Conservation (phyloP, 2,888 invertebrate genomes). For the Trisateles emortualis region DNA sequence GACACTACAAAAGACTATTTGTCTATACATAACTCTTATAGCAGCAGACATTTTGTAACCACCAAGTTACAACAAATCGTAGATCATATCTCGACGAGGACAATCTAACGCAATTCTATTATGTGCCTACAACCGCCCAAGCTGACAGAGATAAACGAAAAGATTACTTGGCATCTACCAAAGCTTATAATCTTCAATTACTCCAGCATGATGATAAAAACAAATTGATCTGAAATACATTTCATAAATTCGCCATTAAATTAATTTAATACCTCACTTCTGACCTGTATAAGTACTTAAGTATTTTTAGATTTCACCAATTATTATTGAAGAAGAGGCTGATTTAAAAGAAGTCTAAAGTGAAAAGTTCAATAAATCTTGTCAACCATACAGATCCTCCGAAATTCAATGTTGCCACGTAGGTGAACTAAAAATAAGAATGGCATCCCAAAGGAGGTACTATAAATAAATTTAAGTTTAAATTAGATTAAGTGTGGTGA, state of each 20-base stretch:
- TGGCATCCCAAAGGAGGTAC: background rate
- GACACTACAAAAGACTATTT: background rate
- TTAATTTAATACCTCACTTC: background rate
- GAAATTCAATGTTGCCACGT: background rate
- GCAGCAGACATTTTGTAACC: background rate
- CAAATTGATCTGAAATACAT: background rate
- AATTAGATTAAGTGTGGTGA: constrained; percentile 28
- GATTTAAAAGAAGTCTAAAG: too few relatives aligned
- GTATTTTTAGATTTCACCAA: background rate
- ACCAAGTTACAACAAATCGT: background rate
- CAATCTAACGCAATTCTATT: constrained; percentile 10
- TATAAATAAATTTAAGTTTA: constrained; percentile 26
- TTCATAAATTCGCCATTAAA: background rate
- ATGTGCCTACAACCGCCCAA: background rate
- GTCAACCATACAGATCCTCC: background rate
- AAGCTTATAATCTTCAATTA: constrained; percentile 5
- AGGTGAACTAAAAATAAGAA: background rate
- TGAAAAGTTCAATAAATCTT: too few relatives aligned
- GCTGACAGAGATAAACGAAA: background rate
- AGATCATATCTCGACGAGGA: constrained; percentile 3
- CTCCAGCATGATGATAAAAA: constrained; percentile 1
- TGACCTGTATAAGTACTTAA: background rate
- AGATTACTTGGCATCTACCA: background rate
- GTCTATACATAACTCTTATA: background rate
- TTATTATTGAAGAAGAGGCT: too few relatives aligned